Percentiles rank a stretch among this genome's conserved stretches.
Conservation (phyloP, 2,888 invertebrate genomes). For the Drosophila ustulata region DNA sequence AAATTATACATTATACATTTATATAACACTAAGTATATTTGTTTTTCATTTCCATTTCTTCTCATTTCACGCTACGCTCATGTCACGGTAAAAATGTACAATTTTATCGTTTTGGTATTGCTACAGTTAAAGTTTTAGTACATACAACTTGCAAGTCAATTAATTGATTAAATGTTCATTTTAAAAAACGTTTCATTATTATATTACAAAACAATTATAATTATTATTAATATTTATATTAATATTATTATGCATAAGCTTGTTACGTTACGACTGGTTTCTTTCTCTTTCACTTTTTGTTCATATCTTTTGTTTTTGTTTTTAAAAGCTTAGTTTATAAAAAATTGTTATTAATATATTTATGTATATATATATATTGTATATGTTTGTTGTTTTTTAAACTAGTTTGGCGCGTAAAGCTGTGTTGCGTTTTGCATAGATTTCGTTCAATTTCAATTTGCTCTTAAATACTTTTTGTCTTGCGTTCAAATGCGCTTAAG, state of each 20-base stretch:
- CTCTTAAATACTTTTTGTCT: slow-evolving; percentile 73
- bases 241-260: slow-evolving; percentile 49
- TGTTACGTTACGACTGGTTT: slow-evolving; percentile 54
- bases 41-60: slow-evolving; percentile 12
- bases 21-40: slow-evolving; percentile 67
- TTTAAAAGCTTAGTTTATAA: slow-evolving; percentile 63
- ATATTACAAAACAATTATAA: slow-evolving; percentile 68
- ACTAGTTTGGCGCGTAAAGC: slow-evolving; percentile 80
- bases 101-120: slow-evolving; percentile 67
- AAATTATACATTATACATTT: slow-evolving; percentile 63
- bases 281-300: slow-evolving; percentile 15
- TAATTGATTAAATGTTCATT: slow-evolving; percentile 43
- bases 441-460: slow-evolving; percentile 56
- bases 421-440: slow-evolving; percentile 74
- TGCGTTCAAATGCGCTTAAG: slow-evolving; percentile 71
- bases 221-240: slow-evolving; percentile 52
- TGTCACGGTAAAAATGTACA: slow-evolving; percentile 66
- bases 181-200: slow-evolving; percentile 51
- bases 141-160: slow-evolving; percentile 72
- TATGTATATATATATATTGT: slow-evolving; percentile 42
- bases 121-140: slow-evolving; percentile 69
- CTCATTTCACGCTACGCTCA: slow-evolving; percentile 1
- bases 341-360: slow-evolving; percentile 58
- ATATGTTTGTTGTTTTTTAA: slow-evolving; percentile 66
- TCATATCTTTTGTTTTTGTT: slow-evolving; percentile 31